phyloP scores from a whole-genome alignment of 2,888 invertebrate species.

The Sphecodes monilicornis region DNA sequence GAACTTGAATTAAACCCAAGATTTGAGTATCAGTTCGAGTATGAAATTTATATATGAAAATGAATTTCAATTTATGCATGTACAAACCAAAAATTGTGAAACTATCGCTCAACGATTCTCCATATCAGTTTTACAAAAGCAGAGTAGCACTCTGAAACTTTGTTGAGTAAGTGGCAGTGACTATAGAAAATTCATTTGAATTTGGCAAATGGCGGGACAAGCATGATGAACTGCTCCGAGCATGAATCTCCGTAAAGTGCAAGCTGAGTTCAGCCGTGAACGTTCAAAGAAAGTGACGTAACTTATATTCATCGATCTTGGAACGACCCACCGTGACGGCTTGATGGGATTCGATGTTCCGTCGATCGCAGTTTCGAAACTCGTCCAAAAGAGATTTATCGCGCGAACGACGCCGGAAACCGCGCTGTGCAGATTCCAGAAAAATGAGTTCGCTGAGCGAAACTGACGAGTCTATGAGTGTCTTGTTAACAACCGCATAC shows the following conservation, averaged over 20 bases:
- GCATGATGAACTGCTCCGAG: neutral
- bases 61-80: neutral
- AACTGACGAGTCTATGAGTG: neutral
- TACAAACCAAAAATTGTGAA: neutral
- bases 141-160: neutral
- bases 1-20: neutral
- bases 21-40: neutral
- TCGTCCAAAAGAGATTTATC: neutral
- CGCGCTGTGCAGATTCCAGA: neutral
- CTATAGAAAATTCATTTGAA: conserved; percentile 1
- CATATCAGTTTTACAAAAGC: neutral
- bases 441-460: conserved; percentile 2
- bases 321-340: neutral
- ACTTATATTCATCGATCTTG: conserved; percentile 7
- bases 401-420: neutral
- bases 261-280: neutral
- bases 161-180: neutral
- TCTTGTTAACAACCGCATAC: conserved; percentile 12
- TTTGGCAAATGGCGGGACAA: neutral
- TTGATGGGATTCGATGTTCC: neutral
- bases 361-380: neutral
- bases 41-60: neutral
- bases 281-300: conserved; percentile 5
- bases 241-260: neutral
- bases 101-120: too few relatives aligned